A percentile compares a stretch with the other conserved stretches of the same genome.
These are phyloP conservation scores for Copidosoma floridanum DNA, from an alignment of 1,140 invertebrate species.

Conservation along the genomic window DNA sequence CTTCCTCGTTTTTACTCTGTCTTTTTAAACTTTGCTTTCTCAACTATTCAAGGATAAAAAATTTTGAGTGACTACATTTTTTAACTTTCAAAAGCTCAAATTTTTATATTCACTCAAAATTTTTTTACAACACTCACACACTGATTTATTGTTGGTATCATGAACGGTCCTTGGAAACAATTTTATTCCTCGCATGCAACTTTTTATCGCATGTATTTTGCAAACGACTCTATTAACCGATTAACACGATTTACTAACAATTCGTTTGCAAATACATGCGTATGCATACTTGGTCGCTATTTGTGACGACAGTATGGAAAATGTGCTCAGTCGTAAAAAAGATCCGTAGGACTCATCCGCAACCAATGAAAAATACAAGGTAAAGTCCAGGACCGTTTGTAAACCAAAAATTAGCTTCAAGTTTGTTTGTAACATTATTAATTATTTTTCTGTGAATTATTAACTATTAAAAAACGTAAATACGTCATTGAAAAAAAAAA, in stretches of 20 bases:
- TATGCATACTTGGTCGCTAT: background rate
- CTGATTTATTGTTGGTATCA: too few relatives aligned
- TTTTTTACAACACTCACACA: too few relatives aligned
- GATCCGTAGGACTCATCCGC: background rate
- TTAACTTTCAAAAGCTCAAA: background rate
- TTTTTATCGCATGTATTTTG: constrained; percentile 10
- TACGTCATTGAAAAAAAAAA: background rate
- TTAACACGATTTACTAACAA: background rate
- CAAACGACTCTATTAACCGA: constrained; percentile 5
- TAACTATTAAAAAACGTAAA: background rate
- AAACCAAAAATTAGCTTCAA: constrained; percentile 19
- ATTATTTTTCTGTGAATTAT: background rate
- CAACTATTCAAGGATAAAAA: too few relatives aligned
- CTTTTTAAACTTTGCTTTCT: too few relatives aligned
- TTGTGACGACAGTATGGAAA: background rate
- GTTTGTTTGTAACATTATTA: background rate
- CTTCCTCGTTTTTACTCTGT: background rate
- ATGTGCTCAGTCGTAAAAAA: constrained; percentile 4
- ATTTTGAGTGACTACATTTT: too few relatives aligned
- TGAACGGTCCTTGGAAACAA: constrained; percentile 12
- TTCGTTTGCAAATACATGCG: too few relatives aligned
- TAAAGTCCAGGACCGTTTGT: constrained; percentile 25
- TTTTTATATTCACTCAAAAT: constrained; percentile 2
- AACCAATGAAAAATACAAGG: background rate
- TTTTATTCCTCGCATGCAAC: constrained; percentile 18